Base-by-base conservation (phyloP, 2,888 invertebrate species). In the Ormyrus thymus region DNA sequence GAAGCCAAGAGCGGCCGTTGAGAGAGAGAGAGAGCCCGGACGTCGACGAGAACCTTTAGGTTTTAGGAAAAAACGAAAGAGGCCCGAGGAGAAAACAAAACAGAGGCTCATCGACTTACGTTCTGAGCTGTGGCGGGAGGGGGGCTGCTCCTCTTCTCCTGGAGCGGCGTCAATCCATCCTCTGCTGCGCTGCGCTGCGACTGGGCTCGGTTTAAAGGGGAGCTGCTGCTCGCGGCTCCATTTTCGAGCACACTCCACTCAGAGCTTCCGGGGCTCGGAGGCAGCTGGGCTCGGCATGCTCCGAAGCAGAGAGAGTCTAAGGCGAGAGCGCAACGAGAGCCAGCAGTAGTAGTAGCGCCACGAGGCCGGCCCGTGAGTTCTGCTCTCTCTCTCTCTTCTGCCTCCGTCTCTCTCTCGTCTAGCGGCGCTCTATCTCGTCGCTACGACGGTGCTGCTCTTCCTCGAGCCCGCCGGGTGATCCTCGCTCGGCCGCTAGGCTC, bases 331-430 rank as follows among this genome's bases (percentile, higher is more conserved):
- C 43, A 50, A 29, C 15, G n/a, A 48, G 43, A n/a, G 55, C 43
- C 2, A 43, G 71, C 55, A 51, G 50, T 48, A 46, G 62, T 11
- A 64, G 61, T 78, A 82, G 83, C 82, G 84, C 77, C 87, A 86
- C 86, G 87, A 88, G 88, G 87, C 88, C 88, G 88, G 87, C 85
- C 87, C 85, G 85, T 84, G 84, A 84, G 83, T 29, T 29, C 3
- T 29, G 29, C 75, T 58, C 58, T 70, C 58, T 58, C 58, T 58
- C 48, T 83, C 83, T 84, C 85, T 84, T 84, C 85, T 84, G 83
- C 83, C 84, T 82, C 83, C 84, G 83, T 81, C 84, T 85, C 29
- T 29, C 29, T 29, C 29, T 29, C 29, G 29, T 29, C 29, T 29
- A 29, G 29, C 29, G 29, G 29, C 29, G 29, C 29, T 29, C 29